phyloP scores from a whole-genome alignment of 2,113 vertebrate species.

The Chroicocephalus ridibundus region DNA sequence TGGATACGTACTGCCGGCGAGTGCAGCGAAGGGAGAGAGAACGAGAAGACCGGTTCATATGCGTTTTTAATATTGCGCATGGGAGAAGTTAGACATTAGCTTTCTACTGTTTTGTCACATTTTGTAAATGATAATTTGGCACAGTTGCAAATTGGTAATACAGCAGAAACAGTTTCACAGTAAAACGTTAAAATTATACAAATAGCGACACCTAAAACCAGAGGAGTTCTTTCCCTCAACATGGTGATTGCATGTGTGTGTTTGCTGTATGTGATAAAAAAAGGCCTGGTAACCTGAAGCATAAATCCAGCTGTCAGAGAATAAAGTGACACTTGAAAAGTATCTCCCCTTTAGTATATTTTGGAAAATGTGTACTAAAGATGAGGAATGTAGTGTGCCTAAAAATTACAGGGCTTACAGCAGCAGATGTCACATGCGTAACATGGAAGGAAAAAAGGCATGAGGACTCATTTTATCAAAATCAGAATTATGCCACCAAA shows the following conservation, averaged over 20 bases:
- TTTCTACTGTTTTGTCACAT: background rate
- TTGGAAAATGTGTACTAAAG: background rate
- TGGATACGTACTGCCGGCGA: accelerated
- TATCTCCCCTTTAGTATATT: background rate
- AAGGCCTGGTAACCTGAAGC: background rate
- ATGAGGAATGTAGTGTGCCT: background rate
- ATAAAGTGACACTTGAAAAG: background rate
- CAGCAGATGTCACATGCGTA: background rate
- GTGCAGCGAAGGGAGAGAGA: background rate
- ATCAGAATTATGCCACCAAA: background rate
- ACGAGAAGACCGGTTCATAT: background rate
- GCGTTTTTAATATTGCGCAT: background rate
- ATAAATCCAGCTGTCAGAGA: background rate
- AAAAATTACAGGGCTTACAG: background rate
- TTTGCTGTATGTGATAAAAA: background rate
- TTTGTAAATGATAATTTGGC: background rate
- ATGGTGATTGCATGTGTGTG: accelerated
- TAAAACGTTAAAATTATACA: background rate
- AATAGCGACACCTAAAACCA: background rate
- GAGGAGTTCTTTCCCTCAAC: background rate
- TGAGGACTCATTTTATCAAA: background rate
- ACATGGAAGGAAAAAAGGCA: background rate
- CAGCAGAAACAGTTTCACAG: background rate
- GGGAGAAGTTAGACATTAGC: background rate
- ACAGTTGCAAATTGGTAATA: background rate